Evolutionary conservation across 2,888 invertebrate genomes (phyloP), one percentile per base, ranked within the genome.

Genomic region (Lycia hirtaria): DNA sequence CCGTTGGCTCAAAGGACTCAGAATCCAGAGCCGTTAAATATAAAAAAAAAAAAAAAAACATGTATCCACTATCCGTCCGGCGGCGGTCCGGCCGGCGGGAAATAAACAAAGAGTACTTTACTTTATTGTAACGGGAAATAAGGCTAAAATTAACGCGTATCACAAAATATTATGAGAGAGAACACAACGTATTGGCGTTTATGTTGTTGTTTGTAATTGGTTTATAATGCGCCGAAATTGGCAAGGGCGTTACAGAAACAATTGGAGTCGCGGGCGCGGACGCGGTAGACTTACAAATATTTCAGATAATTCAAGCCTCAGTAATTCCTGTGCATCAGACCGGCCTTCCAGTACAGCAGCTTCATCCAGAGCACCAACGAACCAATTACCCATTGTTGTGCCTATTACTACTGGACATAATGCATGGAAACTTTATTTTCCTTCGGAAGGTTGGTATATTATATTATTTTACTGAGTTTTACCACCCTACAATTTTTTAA

Each of bases 381-480:
- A 88, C 65, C 90, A 88, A 59, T 59, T 81, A 35, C 88, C 90
- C 0, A 78, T 88, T 54, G 75, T 86, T 26, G 65, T 90, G 7
- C 73, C 83, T 28, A 62, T 88, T 43, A 73, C 70, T 53, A 60
- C 66, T 49, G 78, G 72, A 58, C 96, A 95, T 79, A 92, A 93
- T 66, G 94, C 95, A 15, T 97, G 97, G 96, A 94, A 94, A 64
- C 84, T 96, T 6, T 98, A 97, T 85, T 96, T 97, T 80, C 93
- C 95, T 30, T 91, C 93, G 51, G 94, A 95, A 92, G 94, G 95
- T 94, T 81, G 69, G 14, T 20, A 0, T 22, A n/a, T n/a, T n/a
- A n/a, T n/a, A 12, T 14, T 1, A 38, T 38, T n/a, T 2, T 15
- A 35, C 17, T n/a, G n/a, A n/a, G n/a, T n/a, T n/a, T n/a, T n/a